A percentile compares a stretch with the other conserved stretches of the same genome.
Conservation (phyloP, 2,888 invertebrate genomes). For the Pterobdella sp. region DNA sequence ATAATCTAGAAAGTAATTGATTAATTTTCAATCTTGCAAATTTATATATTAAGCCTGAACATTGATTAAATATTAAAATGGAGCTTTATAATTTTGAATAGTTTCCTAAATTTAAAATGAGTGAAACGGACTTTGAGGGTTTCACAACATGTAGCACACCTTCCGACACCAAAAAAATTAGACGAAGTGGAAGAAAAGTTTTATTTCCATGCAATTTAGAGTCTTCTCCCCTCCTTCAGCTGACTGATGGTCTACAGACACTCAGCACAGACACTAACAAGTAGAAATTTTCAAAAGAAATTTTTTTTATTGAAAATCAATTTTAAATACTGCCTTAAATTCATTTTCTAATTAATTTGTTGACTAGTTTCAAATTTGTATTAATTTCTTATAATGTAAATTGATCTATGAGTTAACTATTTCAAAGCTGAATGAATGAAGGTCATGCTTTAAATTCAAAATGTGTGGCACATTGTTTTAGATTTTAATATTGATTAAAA, state of each 20-base stretch:
- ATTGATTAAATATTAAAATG: background rate
- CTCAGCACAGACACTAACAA: slow-evolving; percentile 1
- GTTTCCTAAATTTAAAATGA: background rate
- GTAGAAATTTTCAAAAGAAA: background rate
- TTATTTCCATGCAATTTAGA: background rate
- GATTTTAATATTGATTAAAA: too few species aligned
- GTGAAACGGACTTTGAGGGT: background rate
- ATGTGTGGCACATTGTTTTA: too few species aligned
- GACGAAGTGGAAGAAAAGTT: background rate
- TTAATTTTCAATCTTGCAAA: too few species aligned
- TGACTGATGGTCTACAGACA: slow-evolving; percentile 4
- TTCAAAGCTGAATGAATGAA: too few species aligned
- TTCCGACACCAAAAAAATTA: background rate
- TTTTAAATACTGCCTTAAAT: too few species aligned
- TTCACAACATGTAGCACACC: background rate
- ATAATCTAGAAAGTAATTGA: too few species aligned
- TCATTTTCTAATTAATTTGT: too few species aligned
- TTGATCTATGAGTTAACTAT: too few species aligned
- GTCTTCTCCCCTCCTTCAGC: background rate
- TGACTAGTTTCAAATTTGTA: too few species aligned
- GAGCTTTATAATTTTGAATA: background rate
- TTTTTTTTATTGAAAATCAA: background rate
- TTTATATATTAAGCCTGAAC: too few species aligned
- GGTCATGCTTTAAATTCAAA: too few species aligned
- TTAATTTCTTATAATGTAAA: too few species aligned